Base-by-base conservation (phyloP, 2,113 vertebrate genomes). In the Labeo rohita region DNA sequence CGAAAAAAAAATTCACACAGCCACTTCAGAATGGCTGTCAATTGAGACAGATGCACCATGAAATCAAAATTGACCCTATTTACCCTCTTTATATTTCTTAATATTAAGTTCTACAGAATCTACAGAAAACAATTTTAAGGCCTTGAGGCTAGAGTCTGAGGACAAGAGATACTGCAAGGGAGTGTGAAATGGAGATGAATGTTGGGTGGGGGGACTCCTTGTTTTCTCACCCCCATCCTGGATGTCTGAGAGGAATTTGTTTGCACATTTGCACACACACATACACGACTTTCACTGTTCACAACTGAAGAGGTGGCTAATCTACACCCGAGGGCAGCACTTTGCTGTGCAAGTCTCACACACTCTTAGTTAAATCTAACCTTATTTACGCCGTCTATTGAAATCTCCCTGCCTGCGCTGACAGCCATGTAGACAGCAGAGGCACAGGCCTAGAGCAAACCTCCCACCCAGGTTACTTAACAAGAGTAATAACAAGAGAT, bases 181-280 rank as follows among this genome's bases (percentile, higher is more conserved):
- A 47, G 11, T 1, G 0, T 52, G 59, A 84, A 77, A 81, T 73
- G 54, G 36, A 59, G 82, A 83, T 85, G 88, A 85, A 82, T 52
- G 63, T 70, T 52, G 28, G 28, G 63, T 21, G 2, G 80, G 63
- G 45, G n/a, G 9, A 13, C 54, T 36, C 63, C 47, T 80, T 81
- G n/a, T 80, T 66, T 66, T 4, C 79, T 65, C n/a, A 47, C 59
- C n/a, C 11, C 59, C 59, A 10, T 49, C 59, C 34, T 23, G n/a
- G 13, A 65, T 8, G 2, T 34, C 4, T 9, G 43, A 80, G 43
- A 81, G 79, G 59, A 81, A 81, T 65, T 66, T 66, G 49, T 59
- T 59, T 59, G 7, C 66, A 47, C 43, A 12, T 10, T 52, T 36
- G 4, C 43, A 86, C 34, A 47, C 72, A 56, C 47, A 47, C 49